Evolutionary conservation across 2,113 vertebrate genomes (phyloP).

Genomic region (Emydocephalus ijimae): DNA sequence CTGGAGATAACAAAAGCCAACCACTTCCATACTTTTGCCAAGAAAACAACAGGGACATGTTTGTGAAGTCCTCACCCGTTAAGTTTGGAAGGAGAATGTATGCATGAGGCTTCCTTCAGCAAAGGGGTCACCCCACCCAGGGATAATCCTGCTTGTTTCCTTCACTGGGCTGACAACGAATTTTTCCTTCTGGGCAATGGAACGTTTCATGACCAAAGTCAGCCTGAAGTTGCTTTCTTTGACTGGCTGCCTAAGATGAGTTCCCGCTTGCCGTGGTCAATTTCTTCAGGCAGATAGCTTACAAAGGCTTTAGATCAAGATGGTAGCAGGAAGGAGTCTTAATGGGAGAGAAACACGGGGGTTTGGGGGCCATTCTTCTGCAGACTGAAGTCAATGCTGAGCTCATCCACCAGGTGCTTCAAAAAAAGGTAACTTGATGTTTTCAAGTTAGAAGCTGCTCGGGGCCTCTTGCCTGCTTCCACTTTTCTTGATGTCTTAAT

Average conservation of each 20-base stretch:
- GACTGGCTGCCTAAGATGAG: neutral
- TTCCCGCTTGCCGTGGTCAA: neutral
- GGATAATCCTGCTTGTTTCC: neutral
- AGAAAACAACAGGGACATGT: neutral
- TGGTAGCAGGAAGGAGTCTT: neutral
- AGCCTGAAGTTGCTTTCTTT: neutral
- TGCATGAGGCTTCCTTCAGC: neutral
- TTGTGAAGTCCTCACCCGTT: neutral
- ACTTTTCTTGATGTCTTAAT: conserved; percentile 57
- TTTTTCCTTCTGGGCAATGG: neutral
- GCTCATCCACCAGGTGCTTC: neutral
- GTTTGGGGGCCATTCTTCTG: neutral
- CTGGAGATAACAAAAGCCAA: neutral
- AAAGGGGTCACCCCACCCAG: neutral
- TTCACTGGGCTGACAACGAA: neutral
- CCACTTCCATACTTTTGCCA: neutral
- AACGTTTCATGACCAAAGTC: neutral
- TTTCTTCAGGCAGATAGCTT: neutral
- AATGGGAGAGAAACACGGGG: neutral
- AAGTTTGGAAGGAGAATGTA: neutral
- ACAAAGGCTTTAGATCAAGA: neutral
- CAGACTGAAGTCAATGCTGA: neutral
- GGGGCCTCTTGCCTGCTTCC: conserved; percentile 42
- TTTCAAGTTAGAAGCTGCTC: neutral
- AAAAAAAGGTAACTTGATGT: conserved; percentile 38